Evolutionary conservation across 2,888 invertebrate species (phyloP).

Genomic region (Oxycera nigricornis): DNA sequence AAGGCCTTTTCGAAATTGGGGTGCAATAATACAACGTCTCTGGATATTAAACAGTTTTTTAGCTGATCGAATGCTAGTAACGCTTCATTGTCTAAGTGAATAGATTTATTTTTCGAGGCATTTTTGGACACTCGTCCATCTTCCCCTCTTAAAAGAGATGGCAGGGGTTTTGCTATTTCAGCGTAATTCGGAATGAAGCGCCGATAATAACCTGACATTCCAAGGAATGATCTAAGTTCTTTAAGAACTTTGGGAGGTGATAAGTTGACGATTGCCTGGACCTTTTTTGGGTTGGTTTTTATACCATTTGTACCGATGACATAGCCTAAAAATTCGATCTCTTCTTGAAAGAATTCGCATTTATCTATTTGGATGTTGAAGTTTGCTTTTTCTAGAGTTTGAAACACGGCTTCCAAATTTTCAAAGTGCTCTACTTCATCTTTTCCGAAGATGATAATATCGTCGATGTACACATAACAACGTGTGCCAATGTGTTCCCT

Average conservation of each 20-base stretch:
- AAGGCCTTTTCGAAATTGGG: neutral
- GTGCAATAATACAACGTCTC: neutral
- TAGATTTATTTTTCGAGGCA: neutral
- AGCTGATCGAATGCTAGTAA: neutral
- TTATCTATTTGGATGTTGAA: neutral
- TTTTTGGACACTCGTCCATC: conserved; percentile 5
- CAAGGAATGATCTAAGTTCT: neutral
- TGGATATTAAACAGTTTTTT: neutral
- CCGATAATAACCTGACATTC: neutral
- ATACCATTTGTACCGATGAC: neutral
- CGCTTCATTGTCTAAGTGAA: neutral
- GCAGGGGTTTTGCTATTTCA: neutral
- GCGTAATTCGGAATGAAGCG: neutral
- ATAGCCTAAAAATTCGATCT: neutral
- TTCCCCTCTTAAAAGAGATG: conserved; percentile 3
- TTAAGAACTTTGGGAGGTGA: neutral
- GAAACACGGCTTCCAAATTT: neutral
- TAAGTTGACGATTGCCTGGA: neutral
- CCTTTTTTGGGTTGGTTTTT: neutral
- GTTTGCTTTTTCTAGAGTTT: conserved; percentile 3
- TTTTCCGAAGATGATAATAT: neutral
- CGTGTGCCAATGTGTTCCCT: conserved; percentile 8
- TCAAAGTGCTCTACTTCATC: neutral
- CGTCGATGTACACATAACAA: conserved; percentile 5
- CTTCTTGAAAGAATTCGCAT: neutral